phyloP scores from a whole-genome alignment of 2,797 vertebrate species.

The Coregonus suidteri region DNA sequence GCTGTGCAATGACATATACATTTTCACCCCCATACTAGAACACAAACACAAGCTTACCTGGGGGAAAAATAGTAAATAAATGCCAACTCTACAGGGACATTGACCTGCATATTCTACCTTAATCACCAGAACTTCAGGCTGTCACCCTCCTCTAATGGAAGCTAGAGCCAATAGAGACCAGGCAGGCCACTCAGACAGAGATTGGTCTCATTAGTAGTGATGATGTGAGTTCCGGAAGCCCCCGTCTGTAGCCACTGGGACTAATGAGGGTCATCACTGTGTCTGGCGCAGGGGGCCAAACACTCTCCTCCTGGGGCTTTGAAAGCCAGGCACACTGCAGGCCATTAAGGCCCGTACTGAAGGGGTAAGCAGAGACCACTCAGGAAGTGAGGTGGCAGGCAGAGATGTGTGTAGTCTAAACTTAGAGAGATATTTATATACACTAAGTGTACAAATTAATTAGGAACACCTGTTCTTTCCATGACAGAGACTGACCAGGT shows the following conservation, averaged over 20 bases:
- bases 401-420: background rate
- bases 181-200: constrained; percentile 12
- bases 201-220: constrained; percentile 19
- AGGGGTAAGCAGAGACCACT: constrained; percentile 25
- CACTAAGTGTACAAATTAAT: too few species aligned
- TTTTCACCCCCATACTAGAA: background rate
- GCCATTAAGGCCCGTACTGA: constrained; percentile 44
- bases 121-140: background rate
- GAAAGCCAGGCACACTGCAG: constrained; percentile 37
- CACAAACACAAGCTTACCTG: background rate
- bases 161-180: background rate
- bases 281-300: constrained; percentile 13
- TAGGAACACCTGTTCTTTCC: too few species aligned
- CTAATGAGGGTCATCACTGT: constrained; percentile 49
- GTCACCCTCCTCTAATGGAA: background rate
- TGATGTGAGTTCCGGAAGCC: constrained; percentile 12
- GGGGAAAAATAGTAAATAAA: background rate
- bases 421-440: background rate
- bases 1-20: background rate
- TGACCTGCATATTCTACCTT: background rate
- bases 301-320: constrained; percentile 29
- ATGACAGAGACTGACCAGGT: too few species aligned
- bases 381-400: constrained; percentile 35
- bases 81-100: background rate
- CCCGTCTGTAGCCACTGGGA: constrained; percentile 36